Evolutionary conservation across 1,140 invertebrate species (phyloP), one percentile per base, ranked within the genome.

Genomic region (Heterodera schachtii): DNA sequence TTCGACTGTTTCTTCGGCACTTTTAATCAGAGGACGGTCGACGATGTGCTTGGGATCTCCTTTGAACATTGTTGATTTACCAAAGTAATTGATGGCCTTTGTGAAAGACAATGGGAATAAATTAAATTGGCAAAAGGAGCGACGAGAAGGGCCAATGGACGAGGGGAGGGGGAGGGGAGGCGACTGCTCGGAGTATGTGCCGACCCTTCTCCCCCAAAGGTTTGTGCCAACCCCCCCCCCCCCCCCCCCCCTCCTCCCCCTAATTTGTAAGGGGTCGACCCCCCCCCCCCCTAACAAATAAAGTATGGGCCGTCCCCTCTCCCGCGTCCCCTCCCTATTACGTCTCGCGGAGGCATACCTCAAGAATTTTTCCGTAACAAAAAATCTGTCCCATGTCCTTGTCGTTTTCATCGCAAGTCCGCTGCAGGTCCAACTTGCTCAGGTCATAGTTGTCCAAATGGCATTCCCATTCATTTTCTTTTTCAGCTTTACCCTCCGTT

Each of bases 41-140:
- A 96, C 95, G 90, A 96, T 96, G 0, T 94, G 94, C 91, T 96
- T 96, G 11, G 94, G 95, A 86, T 96, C 95, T 4, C 75, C 57
- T 13, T 21, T 13, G 43, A 79, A 66, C 69, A 78, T n/a, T 47
- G 69, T 11, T 21, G n/a, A 13, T 31, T 78, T 19, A 21, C 44
- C 31, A 3, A 8, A 70, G 57, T 49, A 75, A 75, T 78, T 78
- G n/a, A 78, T 46, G 19, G 76, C 76, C 76, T 49, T 3, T 41
- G 69, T 8, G 11, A 41, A 46, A 46, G 3, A 46, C 47, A 49
- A 49, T 49, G 47, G 47, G 9, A 49, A 49, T 49, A n/a, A n/a
- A n/a, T n/a, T n/a, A n/a, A n/a, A n/a, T n/a, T n/a, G n/a, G n/a
- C n/a, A n/a, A n/a, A n/a, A n/a, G n/a, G n/a, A n/a, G n/a, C n/a